A percentile compares a stretch with the other conserved stretches of the same genome.
Conservation (phyloP, 2,113 vertebrate species). For the Aix galericulata region DNA sequence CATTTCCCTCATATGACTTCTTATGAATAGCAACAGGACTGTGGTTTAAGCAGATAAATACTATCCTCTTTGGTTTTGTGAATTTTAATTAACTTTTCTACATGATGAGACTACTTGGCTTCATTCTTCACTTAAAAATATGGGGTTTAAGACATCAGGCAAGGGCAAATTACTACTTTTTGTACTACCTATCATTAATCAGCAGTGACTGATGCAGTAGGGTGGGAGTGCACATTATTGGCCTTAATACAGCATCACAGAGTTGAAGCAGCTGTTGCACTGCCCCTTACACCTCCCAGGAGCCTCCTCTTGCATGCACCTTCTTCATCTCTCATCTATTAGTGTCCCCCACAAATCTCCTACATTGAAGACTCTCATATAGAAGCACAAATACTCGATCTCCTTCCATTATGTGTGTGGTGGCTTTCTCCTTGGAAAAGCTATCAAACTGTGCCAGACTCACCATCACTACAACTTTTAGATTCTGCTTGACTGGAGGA, state of each 20-base stretch:
- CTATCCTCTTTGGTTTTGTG: not conserved
- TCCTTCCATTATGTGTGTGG: not conserved
- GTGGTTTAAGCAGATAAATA: not conserved
- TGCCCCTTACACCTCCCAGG: not conserved
- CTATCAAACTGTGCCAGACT: not conserved
- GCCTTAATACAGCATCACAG: not conserved
- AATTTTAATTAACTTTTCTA: not conserved
- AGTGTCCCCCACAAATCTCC: not conserved
- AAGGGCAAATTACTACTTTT: not conserved
- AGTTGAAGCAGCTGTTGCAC: not conserved
- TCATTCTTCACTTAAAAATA: not conserved
- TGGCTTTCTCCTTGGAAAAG: not conserved
- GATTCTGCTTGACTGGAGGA: not conserved
- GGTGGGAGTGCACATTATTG: not conserved
- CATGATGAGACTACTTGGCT: not conserved
- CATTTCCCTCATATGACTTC: not conserved
- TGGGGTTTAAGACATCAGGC: not conserved
- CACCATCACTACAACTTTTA: not conserved
- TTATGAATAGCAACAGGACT: not conserved
- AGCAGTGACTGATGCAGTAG: not conserved
- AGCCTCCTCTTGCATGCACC: not conserved
- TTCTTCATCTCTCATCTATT: not conserved
- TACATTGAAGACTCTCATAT: not conserved
- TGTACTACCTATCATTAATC: not conserved
- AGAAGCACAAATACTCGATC: rapidly evolving